Conservation (phyloP, 2,888 invertebrate species). For the Chrysomela aeneicollis region DNA sequence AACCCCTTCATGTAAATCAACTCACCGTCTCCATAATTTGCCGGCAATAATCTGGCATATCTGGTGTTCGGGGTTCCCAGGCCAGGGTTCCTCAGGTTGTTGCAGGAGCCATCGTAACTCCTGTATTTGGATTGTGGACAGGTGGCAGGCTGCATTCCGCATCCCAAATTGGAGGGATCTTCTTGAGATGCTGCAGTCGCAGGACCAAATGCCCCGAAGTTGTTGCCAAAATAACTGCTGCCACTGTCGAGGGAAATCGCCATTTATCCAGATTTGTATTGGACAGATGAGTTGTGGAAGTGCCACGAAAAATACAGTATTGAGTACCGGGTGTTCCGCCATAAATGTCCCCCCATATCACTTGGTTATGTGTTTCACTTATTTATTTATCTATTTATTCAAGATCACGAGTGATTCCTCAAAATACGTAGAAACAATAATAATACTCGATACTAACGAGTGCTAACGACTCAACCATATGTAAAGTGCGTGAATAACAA, state of each 20-base stretch:
- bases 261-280: background rate
- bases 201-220: constrained; percentile 1
- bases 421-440: too few species aligned
- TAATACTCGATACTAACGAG: too few species aligned
- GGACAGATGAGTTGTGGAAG: background rate
- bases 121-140: constrained; percentile 70
- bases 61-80: constrained; percentile 83
- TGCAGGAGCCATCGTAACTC: constrained; percentile 92
- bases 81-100: constrained; percentile 83
- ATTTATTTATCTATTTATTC: too few species aligned
- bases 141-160: constrained; percentile 41
- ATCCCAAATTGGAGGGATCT: constrained; percentile 40
- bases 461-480: too few species aligned
- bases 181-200: constrained; percentile 16
- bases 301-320: too few species aligned
- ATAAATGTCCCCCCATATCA: too few species aligned
- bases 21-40: constrained; percentile 75
- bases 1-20: background rate
- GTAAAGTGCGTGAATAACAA: too few species aligned
- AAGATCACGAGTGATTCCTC: too few species aligned
- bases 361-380: too few species aligned
- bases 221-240: constrained; percentile 25
- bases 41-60: constrained; percentile 70
- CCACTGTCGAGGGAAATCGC: constrained; percentile 8
- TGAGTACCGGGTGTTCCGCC: too few species aligned